Evolutionary conservation across 2,113 vertebrate genomes (phyloP), one percentile per base, ranked within the genome.

Genomic region (Podilymbus podiceps): DNA sequence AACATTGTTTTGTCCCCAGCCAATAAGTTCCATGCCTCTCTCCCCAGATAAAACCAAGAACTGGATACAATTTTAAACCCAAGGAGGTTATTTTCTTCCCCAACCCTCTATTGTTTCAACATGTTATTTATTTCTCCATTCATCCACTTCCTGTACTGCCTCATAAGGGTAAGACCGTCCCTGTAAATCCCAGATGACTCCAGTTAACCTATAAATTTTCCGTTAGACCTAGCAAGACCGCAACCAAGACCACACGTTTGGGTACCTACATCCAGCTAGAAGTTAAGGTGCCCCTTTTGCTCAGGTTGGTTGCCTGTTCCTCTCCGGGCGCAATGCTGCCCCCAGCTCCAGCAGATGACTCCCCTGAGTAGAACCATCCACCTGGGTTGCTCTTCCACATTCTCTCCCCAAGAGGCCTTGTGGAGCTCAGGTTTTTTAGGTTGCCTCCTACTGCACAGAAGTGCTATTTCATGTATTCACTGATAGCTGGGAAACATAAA

Each of bases 401-500:
- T 33, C 6, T 85, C 40, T 66, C 11, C 49, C 46, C 18, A 47
- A 33, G 30, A 2, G 15, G 40, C 69, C n/a, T 81, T 0, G 0
- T 35, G 71, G 31, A 91, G 31, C 42, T 95, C 75, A 69, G 52
- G 11, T 66, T 78, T 5, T 2, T 76, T 76, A 68, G n/a, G 46
- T 76, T 92, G 53, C 49, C 89, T 95, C 44, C 69, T 64, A 50
- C 30, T 42, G 64, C 66, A 71, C 35, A 44, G 62, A 91, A 92
- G 56, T 92, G 52, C 77, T 82, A 47, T 89, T 94, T 68, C 38
- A 8, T 64, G 3, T 78, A 87, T 89, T 95, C 88, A 50, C 76
- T 94, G 46, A 56, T 78, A 89, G 69, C 30, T 73, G 66, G 74
- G 47, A 89, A 94, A 30, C 28, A 67, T 42, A 87, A 90, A 78